Conservation (phyloP, 1,140 invertebrate genomes). For the Adelges cooleyi region DNA sequence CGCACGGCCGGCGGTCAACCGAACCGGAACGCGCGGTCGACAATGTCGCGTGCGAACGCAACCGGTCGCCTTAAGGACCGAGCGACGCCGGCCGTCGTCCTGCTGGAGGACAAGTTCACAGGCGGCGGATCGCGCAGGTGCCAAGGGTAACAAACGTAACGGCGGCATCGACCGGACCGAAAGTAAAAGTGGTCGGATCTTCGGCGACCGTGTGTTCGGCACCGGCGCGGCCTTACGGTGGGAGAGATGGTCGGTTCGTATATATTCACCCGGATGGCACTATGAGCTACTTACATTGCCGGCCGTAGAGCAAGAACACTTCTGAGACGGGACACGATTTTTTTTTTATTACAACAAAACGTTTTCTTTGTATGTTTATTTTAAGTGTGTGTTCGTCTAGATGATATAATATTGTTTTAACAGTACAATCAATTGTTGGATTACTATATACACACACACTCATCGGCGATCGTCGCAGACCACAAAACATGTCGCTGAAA, state of each 20-base stretch:
- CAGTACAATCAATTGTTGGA: background rate
- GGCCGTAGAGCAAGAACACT: conserved; percentile 1
- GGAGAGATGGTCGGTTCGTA: background rate
- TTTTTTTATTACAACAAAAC: too few species aligned
- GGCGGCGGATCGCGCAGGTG: background rate
- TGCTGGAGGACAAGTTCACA: background rate
- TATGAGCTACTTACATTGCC: background rate
- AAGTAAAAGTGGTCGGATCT: background rate
- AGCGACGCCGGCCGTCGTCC: background rate
- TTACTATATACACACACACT: background rate
- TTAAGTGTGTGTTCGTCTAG: background rate
- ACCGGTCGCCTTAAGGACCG: background rate
- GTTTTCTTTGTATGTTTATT: too few species aligned
- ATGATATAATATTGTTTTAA: background rate
- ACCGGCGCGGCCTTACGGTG: background rate
- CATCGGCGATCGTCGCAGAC: too few species aligned
- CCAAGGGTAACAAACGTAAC: conserved; percentile 10
- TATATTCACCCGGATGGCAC: background rate
- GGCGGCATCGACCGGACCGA: background rate
- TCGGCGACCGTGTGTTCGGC: background rate
- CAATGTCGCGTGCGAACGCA: too few species aligned
- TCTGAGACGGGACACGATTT: too few species aligned
- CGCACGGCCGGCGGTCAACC: background rate
- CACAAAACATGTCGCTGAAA: background rate
- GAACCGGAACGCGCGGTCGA: background rate